These are phyloP conservation scores for Trididemnum nubilum DNA, from an alignment of 23 tunicate species.

Conservation along the genomic window DNA sequence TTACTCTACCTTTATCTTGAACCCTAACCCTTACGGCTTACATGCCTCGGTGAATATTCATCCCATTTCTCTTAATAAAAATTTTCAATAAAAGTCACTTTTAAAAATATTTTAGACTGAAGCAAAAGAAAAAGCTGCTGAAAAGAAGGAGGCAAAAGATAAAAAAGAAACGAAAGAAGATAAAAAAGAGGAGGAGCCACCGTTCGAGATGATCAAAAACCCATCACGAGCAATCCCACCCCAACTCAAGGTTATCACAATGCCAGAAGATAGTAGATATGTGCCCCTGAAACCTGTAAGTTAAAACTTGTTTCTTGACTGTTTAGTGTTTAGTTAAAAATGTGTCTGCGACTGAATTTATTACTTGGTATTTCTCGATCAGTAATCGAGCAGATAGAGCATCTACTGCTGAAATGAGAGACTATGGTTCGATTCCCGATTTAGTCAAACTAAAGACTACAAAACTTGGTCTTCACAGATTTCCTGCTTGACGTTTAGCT, in stretches of 20 bases:
- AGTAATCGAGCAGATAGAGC: no score
- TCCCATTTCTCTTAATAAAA: no score
- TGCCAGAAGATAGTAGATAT: conserved; percentile 83
- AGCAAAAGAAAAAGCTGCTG: conserved; percentile 41
- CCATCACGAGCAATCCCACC: conserved; percentile 91
- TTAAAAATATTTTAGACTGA: background rate
- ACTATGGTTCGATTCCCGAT: background rate
- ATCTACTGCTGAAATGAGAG: no score
- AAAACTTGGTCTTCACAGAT: no score
- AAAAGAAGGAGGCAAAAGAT: conserved; percentile 50
- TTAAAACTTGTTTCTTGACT: no score
- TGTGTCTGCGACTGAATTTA: no score
- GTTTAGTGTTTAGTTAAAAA: background rate
- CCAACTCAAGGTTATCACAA: conserved; percentile 74
- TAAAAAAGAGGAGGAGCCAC: conserved; percentile 62
- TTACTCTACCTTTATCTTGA: no score
- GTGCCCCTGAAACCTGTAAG: conserved; percentile 86
- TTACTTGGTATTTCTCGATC: no score
- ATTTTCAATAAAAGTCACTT: background rate
- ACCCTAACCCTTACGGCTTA: no score
- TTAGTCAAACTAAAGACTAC: background rate
- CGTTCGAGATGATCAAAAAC: conserved; percentile 77
- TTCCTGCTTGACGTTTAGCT: no score
- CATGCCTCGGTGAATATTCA: no score
- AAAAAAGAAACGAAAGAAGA: conserved; percentile 57